Evolutionary conservation across 2,113 vertebrate genomes (phyloP), one percentile per base, ranked within the genome.

Genomic region (Brachionichthys hirsutus): DNA sequence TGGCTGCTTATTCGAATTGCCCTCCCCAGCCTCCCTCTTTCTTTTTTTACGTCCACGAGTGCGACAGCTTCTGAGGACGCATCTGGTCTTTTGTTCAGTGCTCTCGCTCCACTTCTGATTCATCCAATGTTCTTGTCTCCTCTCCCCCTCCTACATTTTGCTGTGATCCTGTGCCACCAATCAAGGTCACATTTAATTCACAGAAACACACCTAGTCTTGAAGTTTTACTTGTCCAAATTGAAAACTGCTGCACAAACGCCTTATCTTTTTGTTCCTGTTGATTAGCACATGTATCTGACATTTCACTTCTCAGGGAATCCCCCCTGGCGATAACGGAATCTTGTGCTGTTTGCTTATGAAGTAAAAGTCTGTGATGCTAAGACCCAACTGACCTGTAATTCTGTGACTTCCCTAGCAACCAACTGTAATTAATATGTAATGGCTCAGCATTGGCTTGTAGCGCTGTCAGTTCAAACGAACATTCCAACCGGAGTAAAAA

Each of bases 71-170:
- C 71, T 74, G 58, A 80, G 75, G 64, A 69, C 77, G 82, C 88
- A 89, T 89, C 85, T 91, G 88, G 57, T 87, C 85, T 80, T 88
- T 88, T 88, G 84, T 87, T 82, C 67, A 48, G 44, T 73, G n/a
- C n/a, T 45, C 62, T 62, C 63, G 67, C 69, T 73, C 52, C 49
- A 55, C 64, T 71, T 79, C 77, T 69, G 66, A 67, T 81, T 82
- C 56, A 78, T 54, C 58, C 10, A 51, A 61, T 75, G 75, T 76
- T 73, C 62, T 71, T 68, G 44, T 65, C 54, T 70, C 12, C 20
- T 17, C 43, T 63, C 55, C 38, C 52, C 47, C 35, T 15, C 67
- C 54, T 43, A 50, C 47, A 7, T 59, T 11, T 65, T 36, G 59
- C 67, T 53, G 54, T 61, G 56, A 55, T 63, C 54, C 44, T 10